Conservation (phyloP, 2,888 invertebrate species). For the Holacanthella duospinosa region DNA sequence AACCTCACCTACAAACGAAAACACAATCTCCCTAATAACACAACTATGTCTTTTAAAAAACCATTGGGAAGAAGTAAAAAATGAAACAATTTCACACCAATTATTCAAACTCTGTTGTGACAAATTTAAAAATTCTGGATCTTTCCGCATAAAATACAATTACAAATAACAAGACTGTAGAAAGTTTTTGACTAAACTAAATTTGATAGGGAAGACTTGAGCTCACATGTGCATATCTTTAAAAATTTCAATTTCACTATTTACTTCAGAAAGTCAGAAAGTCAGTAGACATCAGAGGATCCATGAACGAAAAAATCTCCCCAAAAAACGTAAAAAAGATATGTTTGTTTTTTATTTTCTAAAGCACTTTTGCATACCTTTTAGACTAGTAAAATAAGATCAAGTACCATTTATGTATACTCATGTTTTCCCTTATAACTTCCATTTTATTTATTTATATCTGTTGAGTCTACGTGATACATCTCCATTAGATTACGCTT, state of each 20-base stretch:
- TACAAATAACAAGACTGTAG: not conserved
- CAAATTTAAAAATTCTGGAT: not conserved
- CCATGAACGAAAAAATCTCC: not conserved
- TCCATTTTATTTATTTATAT: conserved; percentile 5
- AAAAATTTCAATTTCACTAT: too few species aligned
- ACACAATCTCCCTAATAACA: too few species aligned
- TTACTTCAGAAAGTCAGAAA: not conserved
- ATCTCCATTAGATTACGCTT: conserved; percentile 3
- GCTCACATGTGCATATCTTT: not conserved
- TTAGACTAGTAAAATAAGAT: not conserved
- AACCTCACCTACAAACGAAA: too few species aligned
- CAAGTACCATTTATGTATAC: not conserved
- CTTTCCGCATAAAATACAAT: not conserved
- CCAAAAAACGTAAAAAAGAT: not conserved
- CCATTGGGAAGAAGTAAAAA: too few species aligned
- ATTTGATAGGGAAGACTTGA: not conserved
- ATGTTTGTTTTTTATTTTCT: not conserved
- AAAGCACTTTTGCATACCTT: not conserved
- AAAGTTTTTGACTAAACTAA: not conserved
- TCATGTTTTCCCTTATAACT: conserved; percentile 3
- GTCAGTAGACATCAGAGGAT: not conserved
- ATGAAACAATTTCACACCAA: too few species aligned
- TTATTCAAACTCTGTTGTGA: too few species aligned
- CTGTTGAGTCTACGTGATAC: not conserved
- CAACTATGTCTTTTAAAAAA: too few species aligned